Evolutionary conservation across 1,140 invertebrate species (phyloP).

Genomic region (Phymorhynchus buccinoides): DNA sequence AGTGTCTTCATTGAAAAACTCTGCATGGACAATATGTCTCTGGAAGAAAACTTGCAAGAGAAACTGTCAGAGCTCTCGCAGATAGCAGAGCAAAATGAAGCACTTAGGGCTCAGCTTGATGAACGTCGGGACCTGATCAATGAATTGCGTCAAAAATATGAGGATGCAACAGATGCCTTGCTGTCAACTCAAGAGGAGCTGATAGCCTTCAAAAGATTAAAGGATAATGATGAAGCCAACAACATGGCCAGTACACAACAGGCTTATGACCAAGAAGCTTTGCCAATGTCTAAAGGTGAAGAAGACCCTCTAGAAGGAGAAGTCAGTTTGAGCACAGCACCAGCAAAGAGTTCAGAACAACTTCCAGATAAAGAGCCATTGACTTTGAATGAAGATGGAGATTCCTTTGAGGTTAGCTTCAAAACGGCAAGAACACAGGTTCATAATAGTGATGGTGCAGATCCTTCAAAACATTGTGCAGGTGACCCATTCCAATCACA

Average conservation of each 20-base stretch:
- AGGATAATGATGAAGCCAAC: not conserved
- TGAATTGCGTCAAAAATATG: conserved; percentile 39
- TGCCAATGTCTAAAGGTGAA: not conserved
- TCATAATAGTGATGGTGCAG: too few species aligned
- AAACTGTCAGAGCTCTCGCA: conserved; percentile 34
- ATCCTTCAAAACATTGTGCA: too few species aligned
- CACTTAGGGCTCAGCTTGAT: conserved; percentile 32
- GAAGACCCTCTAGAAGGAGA: not conserved
- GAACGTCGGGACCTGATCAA: conserved; percentile 41
- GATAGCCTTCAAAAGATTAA: not conserved
- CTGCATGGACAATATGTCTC: conserved; percentile 33
- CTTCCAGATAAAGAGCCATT: not conserved
- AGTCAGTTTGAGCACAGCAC: not conserved
- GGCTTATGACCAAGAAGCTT: not conserved
- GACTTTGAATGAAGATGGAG: not conserved
- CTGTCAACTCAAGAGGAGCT: not conserved
- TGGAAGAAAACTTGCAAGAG: conserved; percentile 40
- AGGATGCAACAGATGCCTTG: conserved; percentile 23
- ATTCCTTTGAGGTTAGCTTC: conserved; percentile 9
- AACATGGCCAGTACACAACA: not conserved
- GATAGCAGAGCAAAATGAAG: not conserved
- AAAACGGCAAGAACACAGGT: not conserved
- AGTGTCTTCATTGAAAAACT: conserved; percentile 24
- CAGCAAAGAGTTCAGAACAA: not conserved
- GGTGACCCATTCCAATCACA: too few species aligned